Conservation (phyloP, 2,888 invertebrate genomes). For the Cylindroiulus punctatus region DNA sequence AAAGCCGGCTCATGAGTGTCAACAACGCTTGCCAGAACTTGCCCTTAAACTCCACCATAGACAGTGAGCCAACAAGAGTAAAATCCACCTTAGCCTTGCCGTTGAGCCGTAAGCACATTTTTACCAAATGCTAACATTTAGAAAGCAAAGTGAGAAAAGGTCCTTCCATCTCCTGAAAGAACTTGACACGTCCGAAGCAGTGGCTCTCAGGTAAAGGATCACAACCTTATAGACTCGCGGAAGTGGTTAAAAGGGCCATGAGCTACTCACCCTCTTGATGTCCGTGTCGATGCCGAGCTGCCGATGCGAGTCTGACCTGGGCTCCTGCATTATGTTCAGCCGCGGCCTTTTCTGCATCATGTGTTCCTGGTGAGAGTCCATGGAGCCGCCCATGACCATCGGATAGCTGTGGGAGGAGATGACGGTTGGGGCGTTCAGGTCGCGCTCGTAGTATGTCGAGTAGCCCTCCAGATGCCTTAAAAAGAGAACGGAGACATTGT, state of each 20-base stretch:
- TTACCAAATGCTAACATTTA: no score
- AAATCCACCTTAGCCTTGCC: no score
- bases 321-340: slow-evolving; percentile 50
- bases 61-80: no score
- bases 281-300: slow-evolving; percentile 54
- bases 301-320: slow-evolving; percentile 40
- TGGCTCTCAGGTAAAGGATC: no score
- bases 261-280: slow-evolving; percentile 54
- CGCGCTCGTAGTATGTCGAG: slow-evolving; percentile 53
- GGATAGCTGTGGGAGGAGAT: slow-evolving; percentile 50
- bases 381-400: slow-evolving; percentile 48
- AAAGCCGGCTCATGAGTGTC: background rate
- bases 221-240: no score
- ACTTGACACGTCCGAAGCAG: no score
- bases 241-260: no score
- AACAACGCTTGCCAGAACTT: no score
- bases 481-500: background rate
- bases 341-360: slow-evolving; percentile 49
- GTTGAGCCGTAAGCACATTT: no score
- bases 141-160: no score
- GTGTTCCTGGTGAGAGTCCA: slow-evolving; percentile 42
- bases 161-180: no score
- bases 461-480: slow-evolving; percentile 52
- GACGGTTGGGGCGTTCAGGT: slow-evolving; percentile 36
- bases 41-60: no score